These are phyloP conservation scores for Motacilla alba DNA, from an alignment of 2,113 vertebrate species.

Conservation along the genomic window DNA sequence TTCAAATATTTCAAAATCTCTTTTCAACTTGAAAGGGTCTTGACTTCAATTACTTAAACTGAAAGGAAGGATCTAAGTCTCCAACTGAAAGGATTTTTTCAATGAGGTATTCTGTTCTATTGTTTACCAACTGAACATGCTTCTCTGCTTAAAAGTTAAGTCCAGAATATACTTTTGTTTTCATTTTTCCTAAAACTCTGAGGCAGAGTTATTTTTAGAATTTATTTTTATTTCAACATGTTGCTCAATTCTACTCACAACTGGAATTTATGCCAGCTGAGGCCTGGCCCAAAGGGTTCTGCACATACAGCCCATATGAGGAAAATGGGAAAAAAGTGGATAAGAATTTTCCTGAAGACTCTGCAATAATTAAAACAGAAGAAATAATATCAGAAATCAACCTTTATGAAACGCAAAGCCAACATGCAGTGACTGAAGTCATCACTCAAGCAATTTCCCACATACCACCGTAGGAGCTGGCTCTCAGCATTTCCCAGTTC, in stretches of 20 bases:
- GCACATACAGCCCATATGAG: fast-evolving
- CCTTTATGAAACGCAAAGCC: background rate
- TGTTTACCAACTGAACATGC: background rate
- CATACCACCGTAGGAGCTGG: fast-evolving
- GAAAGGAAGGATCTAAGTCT: background rate
- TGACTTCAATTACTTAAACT: slow-evolving; percentile 1
- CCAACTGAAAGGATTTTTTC: background rate
- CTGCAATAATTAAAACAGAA: background rate
- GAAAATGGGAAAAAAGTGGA: background rate
- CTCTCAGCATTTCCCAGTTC: background rate
- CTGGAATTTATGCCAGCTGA: background rate
- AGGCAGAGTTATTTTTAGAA: background rate
- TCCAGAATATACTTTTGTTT: background rate
- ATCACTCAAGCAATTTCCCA: background rate
- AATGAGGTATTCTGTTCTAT: background rate
- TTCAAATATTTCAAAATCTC: slow-evolving; percentile 62
- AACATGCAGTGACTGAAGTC: background rate
- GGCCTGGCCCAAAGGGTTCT: background rate
- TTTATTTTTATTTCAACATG: background rate
- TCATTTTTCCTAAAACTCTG: background rate
- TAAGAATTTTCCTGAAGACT: background rate
- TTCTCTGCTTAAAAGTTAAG: background rate
- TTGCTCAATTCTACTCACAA: background rate
- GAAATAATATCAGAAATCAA: background rate
- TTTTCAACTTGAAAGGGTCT: slow-evolving; percentile 12